phyloP scores from a whole-genome alignment of 2,113 vertebrate species.

The Campylorhamphus procurvoides region DNA sequence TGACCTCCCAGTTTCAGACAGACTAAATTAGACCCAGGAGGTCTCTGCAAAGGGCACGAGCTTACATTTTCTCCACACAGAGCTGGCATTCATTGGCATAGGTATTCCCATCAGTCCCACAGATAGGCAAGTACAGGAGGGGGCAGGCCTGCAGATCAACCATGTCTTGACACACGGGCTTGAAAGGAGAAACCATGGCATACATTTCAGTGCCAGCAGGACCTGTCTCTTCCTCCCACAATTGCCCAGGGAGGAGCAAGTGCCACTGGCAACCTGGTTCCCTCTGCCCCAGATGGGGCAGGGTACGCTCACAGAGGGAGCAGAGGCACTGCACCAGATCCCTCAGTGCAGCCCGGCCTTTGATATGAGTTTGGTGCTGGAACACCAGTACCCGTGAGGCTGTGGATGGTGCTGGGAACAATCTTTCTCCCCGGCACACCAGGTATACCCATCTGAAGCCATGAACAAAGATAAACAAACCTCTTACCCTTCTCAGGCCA shows the following conservation, averaged over 20 bases:
- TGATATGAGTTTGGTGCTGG: background rate
- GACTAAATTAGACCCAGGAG: background rate
- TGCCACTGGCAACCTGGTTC: background rate
- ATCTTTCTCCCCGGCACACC: background rate
- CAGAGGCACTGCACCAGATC: background rate
- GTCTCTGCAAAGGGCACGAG: background rate
- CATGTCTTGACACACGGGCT: background rate
- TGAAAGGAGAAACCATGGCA: background rate
- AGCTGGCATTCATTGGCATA: constrained; percentile 83
- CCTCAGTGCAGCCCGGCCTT: background rate
- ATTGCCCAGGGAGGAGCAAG: background rate
- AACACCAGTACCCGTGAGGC: background rate
- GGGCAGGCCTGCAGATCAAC: constrained; percentile 66
- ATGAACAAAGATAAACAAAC: background rate
- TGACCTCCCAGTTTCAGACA: rapidly evolving
- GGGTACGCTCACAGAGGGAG: rapidly evolving
- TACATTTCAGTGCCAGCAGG: background rate
- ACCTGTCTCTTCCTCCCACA: background rate
- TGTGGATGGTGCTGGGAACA: background rate
- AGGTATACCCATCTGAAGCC: background rate
- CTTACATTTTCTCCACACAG: constrained; percentile 67
- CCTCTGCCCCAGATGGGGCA: background rate
- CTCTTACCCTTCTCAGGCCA: constrained; percentile 28
- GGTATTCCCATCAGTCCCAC: constrained; percentile 80
- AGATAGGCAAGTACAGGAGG: constrained; percentile 77